phyloP scores from a whole-genome alignment of 2,888 invertebrate species.

The Apamea epomidion region DNA sequence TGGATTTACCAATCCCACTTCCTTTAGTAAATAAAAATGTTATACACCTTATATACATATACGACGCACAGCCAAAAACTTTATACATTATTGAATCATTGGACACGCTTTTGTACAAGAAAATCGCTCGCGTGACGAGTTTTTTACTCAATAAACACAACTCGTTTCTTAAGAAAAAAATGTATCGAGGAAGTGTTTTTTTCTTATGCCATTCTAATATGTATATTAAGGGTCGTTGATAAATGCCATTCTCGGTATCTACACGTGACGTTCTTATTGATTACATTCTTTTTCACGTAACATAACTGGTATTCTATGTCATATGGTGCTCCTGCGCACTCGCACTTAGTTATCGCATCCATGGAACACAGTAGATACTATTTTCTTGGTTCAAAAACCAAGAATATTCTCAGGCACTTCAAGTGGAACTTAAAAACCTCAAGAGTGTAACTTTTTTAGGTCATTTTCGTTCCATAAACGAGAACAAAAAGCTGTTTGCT shows the following conservation, averaged over 20 bases:
- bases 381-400: background rate
- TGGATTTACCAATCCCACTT: background rate
- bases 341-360: background rate
- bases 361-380: background rate
- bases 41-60: background rate
- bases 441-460: background rate
- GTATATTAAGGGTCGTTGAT: conserved; percentile 50
- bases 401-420: background rate
- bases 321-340: conserved; percentile 1
- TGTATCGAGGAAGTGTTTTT: conserved; percentile 59
- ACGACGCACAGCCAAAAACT: conserved; percentile 56
- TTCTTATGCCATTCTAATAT: conserved; percentile 60
- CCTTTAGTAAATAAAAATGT: background rate
- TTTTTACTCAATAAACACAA: conserved; percentile 46
- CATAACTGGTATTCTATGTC: conserved; percentile 8
- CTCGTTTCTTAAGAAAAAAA: conserved; percentile 58
- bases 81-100: conserved; percentile 19
- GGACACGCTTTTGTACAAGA: conserved; percentile 28
- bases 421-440: background rate
- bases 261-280: conserved; percentile 24
- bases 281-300: conserved; percentile 28
- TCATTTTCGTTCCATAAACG: background rate
- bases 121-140: conserved; percentile 47
- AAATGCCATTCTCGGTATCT: conserved; percentile 40
- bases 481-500: conserved; percentile 31